These are phyloP conservation scores for Carassius carassius DNA, from an alignment of 2,113 vertebrate genomes.

Conservation along the genomic window DNA sequence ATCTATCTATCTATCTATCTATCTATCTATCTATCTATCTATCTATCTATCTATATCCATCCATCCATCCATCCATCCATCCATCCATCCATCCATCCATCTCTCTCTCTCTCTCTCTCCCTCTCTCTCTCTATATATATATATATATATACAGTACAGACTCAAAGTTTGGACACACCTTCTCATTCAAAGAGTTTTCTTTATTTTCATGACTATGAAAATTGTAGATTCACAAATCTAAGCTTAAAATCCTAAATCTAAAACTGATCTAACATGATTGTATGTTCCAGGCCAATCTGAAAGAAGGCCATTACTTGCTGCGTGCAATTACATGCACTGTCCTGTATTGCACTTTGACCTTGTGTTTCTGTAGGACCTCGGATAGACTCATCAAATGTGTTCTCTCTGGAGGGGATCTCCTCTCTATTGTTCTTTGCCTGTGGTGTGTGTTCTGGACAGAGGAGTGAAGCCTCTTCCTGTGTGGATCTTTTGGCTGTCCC, in stretches of 20 bases:
- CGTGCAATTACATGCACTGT: neutral
- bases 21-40: no score
- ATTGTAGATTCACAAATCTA: no score
- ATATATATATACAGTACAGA: no score
- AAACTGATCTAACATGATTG: neutral
- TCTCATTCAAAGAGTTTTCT: no score
- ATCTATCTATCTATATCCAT: no score
- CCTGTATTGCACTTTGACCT: slow-evolving; percentile 7
- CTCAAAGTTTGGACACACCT: no score
- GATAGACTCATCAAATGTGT: slow-evolving; percentile 3
- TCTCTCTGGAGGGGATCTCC: slow-evolving; percentile 28
- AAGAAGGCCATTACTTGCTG: neutral
- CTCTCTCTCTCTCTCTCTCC: no score
- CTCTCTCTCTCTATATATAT: no score
- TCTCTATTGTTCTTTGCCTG: slow-evolving; percentile 24
- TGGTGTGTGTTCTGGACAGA: slow-evolving; percentile 50
- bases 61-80: no score
- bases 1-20: no score
- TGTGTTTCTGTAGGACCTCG: neutral
- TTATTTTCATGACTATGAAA: no score
- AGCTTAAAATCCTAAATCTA: neutral
- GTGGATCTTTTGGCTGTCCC: slow-evolving; percentile 67
- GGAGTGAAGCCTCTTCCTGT: slow-evolving; percentile 77
- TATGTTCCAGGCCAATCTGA: neutral
- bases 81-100: no score